These are phyloP conservation scores for Conomelus anceps DNA, from an alignment of 2,888 invertebrate species.

Conservation along the genomic window DNA sequence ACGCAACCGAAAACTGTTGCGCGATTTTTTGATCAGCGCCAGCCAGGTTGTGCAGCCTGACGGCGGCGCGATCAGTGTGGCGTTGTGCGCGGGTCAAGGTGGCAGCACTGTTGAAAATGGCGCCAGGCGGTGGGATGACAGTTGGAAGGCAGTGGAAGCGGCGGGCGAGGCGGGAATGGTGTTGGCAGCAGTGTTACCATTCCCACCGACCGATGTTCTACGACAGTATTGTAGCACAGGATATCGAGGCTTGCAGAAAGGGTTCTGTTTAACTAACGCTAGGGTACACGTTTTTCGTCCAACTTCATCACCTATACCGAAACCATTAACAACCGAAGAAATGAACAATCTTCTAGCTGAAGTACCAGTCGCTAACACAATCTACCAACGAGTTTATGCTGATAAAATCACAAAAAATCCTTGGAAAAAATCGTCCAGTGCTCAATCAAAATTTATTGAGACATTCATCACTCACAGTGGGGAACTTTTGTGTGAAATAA, in stretches of 20 bases:
- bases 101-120: constrained; percentile 44
- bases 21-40: constrained; percentile 45
- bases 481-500: neutral
- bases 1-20: constrained; percentile 48
- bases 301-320: constrained; percentile 8
- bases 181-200: constrained; percentile 42
- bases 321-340: neutral
- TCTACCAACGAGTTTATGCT: neutral
- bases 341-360: neutral
- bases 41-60: constrained; percentile 39
- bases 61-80: constrained; percentile 43
- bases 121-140: constrained; percentile 46
- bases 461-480: neutral
- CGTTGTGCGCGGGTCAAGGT: constrained; percentile 51
- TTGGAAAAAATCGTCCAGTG: neutral
- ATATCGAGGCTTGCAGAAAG: constrained; percentile 42
- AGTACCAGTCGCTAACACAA: neutral
- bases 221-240: constrained; percentile 45
- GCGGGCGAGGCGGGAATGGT: constrained; percentile 47
- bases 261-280: constrained; percentile 40
- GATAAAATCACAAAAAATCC: constrained; percentile 13
- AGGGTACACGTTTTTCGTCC: constrained; percentile 40
- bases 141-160: constrained; percentile 52
- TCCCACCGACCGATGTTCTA: constrained; percentile 39
- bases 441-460: neutral